These are phyloP conservation scores for Megaceryle alcyon DNA, from an alignment of 2,797 vertebrate genomes.

Conservation along the genomic window DNA sequence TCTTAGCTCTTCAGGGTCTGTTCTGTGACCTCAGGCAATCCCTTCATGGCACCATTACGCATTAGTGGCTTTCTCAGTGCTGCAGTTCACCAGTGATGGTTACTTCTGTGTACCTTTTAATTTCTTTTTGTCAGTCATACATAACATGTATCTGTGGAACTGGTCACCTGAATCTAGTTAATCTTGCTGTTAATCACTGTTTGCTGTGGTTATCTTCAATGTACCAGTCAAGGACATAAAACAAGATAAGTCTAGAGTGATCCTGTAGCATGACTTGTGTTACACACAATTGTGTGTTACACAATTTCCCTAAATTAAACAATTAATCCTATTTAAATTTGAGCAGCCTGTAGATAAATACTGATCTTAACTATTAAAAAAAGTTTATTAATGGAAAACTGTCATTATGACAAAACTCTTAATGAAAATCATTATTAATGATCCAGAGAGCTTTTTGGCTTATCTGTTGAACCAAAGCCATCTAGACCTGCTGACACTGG, in stretches of 20 bases:
- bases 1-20: background rate
- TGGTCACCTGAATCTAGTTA: background rate
- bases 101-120: background rate
- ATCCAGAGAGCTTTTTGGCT: background rate
- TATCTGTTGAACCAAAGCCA: background rate
- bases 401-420: constrained; percentile 7
- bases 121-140: background rate
- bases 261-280: background rate
- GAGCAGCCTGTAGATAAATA: constrained; percentile 13
- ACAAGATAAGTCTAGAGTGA: background rate
- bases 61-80: background rate
- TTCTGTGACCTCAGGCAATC: background rate
- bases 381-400: background rate
- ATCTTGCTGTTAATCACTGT: background rate
- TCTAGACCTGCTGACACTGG: background rate
- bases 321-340: constrained; percentile 18
- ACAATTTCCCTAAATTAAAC: background rate
- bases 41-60: fast-evolving
- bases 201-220: background rate
- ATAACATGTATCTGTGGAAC: background rate
- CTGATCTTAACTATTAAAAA: background rate
- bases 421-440: constrained; percentile 26
- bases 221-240: background rate
- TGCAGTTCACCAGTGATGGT: background rate
- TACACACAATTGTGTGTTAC: background rate